phyloP scores from a whole-genome alignment of 2,797 vertebrate genomes.

The Tokudaia muenninki region DNA sequence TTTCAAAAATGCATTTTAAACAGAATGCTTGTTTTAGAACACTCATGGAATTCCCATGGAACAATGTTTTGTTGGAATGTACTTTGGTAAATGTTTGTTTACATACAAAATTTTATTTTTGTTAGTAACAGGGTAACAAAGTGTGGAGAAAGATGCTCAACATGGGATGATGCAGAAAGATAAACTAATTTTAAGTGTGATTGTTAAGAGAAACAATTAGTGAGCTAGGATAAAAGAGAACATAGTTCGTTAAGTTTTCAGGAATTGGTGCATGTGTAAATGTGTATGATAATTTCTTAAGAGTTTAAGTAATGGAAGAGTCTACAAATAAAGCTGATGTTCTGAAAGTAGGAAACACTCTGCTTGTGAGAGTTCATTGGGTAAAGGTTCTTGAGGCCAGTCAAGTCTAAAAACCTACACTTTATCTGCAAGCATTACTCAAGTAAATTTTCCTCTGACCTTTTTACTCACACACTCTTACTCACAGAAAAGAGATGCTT shows the following conservation, averaged over 20 bases:
- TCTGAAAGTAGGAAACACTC: neutral
- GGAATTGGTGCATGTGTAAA: neutral
- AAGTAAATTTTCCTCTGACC: neutral
- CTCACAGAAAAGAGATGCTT: neutral
- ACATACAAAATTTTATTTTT: neutral
- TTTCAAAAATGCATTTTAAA: conserved; percentile 18
- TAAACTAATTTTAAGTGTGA: neutral
- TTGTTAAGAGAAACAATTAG: neutral
- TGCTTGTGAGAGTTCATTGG: neutral
- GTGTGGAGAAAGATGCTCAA: neutral
- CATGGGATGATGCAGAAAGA: fast-evolving
- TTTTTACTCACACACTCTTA: neutral
- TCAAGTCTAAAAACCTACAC: neutral
- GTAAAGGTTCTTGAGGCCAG: neutral
- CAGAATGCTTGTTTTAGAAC: neutral
- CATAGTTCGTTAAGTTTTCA: neutral
- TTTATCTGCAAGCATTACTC: neutral
- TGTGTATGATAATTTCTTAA: neutral
- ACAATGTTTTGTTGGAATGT: neutral
- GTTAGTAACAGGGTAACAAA: neutral
- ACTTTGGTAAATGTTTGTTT: neutral
- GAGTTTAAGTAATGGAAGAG: neutral
- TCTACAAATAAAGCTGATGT: neutral
- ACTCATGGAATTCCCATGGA: neutral
- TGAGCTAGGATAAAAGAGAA: neutral